Percentiles rank a stretch among this genome's conserved stretches.
phyloP scores from a whole-genome alignment of 2,113 vertebrate genomes.

The Microcebus jonahi region DNA sequence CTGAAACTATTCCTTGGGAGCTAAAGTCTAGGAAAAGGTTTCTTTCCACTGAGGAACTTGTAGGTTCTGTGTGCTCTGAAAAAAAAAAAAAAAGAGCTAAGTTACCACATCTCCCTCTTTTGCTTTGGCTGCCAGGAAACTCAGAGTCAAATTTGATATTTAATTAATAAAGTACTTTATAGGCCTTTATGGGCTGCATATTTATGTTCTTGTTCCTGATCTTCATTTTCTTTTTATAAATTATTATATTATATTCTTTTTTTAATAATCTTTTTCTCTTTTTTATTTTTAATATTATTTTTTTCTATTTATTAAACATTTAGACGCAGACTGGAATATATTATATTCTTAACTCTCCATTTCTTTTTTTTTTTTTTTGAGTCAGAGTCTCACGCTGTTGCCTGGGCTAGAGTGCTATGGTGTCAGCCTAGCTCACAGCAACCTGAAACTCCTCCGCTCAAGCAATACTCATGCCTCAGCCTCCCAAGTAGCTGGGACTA shows the following conservation, averaged over 20 bases:
- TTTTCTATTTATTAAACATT: too few species aligned
- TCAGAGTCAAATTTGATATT: slow-evolving; percentile 1
- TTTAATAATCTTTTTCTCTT: too few species aligned
- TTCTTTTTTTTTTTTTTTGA: too few species aligned
- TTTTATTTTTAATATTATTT: too few species aligned
- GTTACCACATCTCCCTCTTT: neutral
- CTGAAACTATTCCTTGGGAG: neutral
- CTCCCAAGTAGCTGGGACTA: too few species aligned
- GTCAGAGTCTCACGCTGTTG: too few species aligned
- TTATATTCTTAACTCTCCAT: too few species aligned
- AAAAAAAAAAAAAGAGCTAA: neutral
- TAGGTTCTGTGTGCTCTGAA: neutral
- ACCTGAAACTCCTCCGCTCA: too few species aligned
- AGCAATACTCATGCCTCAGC: too few species aligned
- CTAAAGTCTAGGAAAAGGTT: neutral
- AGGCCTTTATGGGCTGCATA: neutral
- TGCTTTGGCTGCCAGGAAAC: slow-evolving; percentile 15
- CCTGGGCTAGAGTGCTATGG: too few species aligned
- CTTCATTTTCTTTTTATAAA: neutral
- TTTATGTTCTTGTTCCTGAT: neutral
- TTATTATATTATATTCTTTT: neutral
- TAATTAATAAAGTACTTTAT: neutral
- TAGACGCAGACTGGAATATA: too few species aligned
- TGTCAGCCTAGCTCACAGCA: too few species aligned
- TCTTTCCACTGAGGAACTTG: neutral